Evolutionary conservation across 1,140 invertebrate species (phyloP).

Genomic region (Eueides isabella): DNA sequence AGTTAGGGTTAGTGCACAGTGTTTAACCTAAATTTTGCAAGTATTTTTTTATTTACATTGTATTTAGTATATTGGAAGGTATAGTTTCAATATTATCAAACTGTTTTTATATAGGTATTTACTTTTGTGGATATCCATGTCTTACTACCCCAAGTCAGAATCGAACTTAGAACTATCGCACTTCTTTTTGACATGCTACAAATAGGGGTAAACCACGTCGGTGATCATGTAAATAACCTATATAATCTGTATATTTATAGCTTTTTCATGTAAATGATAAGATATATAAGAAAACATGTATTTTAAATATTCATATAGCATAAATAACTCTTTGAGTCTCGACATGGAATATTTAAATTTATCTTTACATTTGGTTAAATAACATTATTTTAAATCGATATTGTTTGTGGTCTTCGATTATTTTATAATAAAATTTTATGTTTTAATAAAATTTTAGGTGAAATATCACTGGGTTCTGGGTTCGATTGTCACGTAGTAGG

Average conservation of each 20-base stretch:
- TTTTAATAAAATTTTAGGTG: no score
- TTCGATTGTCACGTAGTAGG: no score
- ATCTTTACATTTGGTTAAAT: background rate
- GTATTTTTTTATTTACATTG: background rate
- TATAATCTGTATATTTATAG: slow-evolving; percentile 1
- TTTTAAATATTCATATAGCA: background rate
- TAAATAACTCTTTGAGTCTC: background rate
- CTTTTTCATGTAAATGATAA: background rate
- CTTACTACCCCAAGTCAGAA: background rate
- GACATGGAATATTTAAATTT: background rate
- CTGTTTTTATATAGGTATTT: no score
- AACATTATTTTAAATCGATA: background rate
- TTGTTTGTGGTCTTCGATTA: no score
- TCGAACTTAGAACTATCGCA: background rate
- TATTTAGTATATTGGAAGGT: no score
- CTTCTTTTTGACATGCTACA: background rate
- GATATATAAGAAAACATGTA: background rate
- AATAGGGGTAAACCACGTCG: background rate
- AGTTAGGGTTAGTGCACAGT: background rate
- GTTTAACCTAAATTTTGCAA: background rate
- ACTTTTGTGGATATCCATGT: no score
- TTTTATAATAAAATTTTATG: no score
- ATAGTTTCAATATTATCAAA: no score
- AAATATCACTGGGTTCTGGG: no score
- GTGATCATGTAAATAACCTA: background rate